These are phyloP conservation scores for Cerceris rybyensis DNA, from an alignment of 2,888 invertebrate genomes.

Conservation along the genomic window DNA sequence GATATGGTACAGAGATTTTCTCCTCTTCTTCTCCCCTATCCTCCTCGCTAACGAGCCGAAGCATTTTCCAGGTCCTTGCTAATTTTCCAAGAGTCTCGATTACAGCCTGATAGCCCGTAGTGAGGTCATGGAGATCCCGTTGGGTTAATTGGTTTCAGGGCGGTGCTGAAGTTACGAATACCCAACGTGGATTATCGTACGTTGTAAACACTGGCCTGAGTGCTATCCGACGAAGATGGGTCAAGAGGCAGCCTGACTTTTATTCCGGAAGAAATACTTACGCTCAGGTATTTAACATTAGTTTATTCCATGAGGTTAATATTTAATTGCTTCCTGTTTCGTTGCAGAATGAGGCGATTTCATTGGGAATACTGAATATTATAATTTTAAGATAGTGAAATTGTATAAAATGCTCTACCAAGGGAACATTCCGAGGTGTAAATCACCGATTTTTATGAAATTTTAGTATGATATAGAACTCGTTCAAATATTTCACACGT, in stretches of 20 bases:
- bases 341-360: not conserved
- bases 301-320: conserved; percentile 30
- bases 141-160: conserved; percentile 67
- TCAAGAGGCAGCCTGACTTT: conserved; percentile 15
- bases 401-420: too few relatives aligned
- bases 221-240: conserved; percentile 19
- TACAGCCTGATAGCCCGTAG: conserved; percentile 45
- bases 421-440: too few relatives aligned
- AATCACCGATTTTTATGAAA: too few relatives aligned
- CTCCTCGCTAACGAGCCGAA: conserved; percentile 54
- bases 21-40: conserved; percentile 3
- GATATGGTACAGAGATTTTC: conserved; percentile 24
- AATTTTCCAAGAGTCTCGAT: conserved; percentile 63
- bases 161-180: conserved; percentile 57
- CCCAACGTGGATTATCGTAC: conserved; percentile 51
- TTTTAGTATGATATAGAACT: too few relatives aligned
- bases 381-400: too few relatives aligned
- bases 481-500: too few relatives aligned
- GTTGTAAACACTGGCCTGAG: conserved; percentile 48
- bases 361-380: not conserved
- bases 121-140: conserved; percentile 33
- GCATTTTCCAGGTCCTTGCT: conserved; percentile 53
- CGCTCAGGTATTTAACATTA: conserved; percentile 12
- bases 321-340: conserved; percentile 53
- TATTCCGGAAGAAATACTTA: conserved; percentile 10